Evolutionary conservation across 2,888 invertebrate genomes (phyloP), one percentile per base, ranked within the genome.

Genomic region (Noctua comes): DNA sequence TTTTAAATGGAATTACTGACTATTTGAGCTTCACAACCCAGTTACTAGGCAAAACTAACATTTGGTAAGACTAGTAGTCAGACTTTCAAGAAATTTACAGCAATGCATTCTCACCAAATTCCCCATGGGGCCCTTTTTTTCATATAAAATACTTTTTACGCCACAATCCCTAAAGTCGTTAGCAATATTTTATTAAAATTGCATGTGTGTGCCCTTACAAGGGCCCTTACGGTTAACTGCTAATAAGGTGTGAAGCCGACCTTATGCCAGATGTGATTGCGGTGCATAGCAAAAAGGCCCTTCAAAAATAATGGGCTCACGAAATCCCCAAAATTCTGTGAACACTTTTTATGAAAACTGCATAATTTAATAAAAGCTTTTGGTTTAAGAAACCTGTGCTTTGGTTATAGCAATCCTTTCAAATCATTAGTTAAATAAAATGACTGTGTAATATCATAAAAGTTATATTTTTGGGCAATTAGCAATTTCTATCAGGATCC

Each of bases 131-230:
- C 40, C 16, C 13, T 46, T 54, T 48, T 16, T 40, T 72, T 46
- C 5, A 65, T n/a, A 6, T 21, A n/a, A 48, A 40, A 73, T 65
- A 46, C 10, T 46, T 65, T 71, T 40, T 40, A 57, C 36, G 54
- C 24, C 59, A n/a, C 36, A 73, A 16, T 40, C 82, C 46, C 46
- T 16, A 16, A 57, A 57, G 54, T 36, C 46, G 16, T 81, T 65
- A 31, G 36, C 21, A 27, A 54, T 65, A 73, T 65, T 81, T 81
- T 73, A 81, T 81, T 73, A 27, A 73, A 81, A 81, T 81, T 0
- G 65, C 64, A 57, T 16, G 46, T 48, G 40, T 40, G 40, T 40
- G 31, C 74, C 54, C 57, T 72, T 72, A 65, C 11, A 40, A 48
- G 48, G 16, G n/a, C n/a, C 36, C 54, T 81, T 48, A 46, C 65